phyloP scores from a whole-genome alignment of 1,140 invertebrate genomes.

The Drosophila serrata region DNA sequence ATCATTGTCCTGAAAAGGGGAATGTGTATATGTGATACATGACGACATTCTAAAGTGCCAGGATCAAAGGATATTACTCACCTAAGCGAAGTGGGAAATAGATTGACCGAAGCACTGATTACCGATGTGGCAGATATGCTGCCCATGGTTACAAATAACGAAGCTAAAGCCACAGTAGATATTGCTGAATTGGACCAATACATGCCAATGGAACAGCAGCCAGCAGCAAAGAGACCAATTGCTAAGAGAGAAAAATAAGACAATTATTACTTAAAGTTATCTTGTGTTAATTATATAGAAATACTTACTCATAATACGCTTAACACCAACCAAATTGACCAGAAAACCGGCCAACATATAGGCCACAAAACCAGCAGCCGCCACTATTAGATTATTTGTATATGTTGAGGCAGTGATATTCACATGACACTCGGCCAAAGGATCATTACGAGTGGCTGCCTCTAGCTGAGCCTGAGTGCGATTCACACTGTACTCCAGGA shows the following conservation, averaged over 20 bases:
- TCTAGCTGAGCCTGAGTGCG: slow-evolving; percentile 45
- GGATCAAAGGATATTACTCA: slow-evolving; percentile 13
- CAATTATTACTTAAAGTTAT: neutral
- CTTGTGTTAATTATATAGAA: neutral
- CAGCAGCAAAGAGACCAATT: slow-evolving; percentile 78
- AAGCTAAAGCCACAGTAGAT: slow-evolving; percentile 69
- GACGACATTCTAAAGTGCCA: neutral
- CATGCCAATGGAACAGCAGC: slow-evolving; percentile 81
- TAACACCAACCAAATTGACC: slow-evolving; percentile 86
- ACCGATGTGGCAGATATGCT: slow-evolving; percentile 78
- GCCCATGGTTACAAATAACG: slow-evolving; percentile 75
- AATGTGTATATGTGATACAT: no score
- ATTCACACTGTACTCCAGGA: slow-evolving; percentile 69
- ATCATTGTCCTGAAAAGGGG: slow-evolving; percentile 70
- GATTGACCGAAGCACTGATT: slow-evolving; percentile 74
- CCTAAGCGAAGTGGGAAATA: slow-evolving; percentile 81
- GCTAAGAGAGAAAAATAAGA: slow-evolving; percentile 30
- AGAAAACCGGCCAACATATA: slow-evolving; percentile 86
- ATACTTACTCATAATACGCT: slow-evolving; percentile 81
- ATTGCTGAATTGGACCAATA: slow-evolving; percentile 85
- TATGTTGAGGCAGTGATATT: slow-evolving; percentile 84
- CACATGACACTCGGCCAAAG: slow-evolving; percentile 45
- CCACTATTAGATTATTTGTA: slow-evolving; percentile 86
- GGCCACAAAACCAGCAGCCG: slow-evolving; percentile 85
- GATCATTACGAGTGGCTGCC: slow-evolving; percentile 15